Percentiles rank a stretch among this genome's conserved stretches.
phyloP scores from a whole-genome alignment of 2,888 invertebrate species.

The Drosophila infuscata region DNA sequence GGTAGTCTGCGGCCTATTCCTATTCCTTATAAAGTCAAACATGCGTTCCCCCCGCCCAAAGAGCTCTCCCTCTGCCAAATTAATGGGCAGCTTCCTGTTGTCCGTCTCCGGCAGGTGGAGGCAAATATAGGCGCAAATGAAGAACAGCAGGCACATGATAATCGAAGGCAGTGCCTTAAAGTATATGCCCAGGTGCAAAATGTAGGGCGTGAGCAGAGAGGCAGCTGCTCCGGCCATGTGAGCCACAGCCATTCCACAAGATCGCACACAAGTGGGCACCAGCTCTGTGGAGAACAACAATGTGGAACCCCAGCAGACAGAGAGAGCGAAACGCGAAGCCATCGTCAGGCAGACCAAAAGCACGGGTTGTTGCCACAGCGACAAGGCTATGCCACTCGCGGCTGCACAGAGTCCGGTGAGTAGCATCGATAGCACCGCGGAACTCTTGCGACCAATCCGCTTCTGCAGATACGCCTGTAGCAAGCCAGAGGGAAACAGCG shows the following conservation, averaged over 20 bases:
- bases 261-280: conserved; percentile 87
- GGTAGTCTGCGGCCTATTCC: background rate
- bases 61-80: conserved; percentile 56
- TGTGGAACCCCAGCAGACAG: conserved; percentile 87
- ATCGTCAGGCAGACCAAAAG: conserved; percentile 85
- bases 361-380: conserved; percentile 63
- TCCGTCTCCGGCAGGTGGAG: conserved; percentile 87
- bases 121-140: conserved; percentile 86
- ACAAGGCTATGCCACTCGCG: conserved; percentile 85
- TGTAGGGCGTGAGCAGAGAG: conserved; percentile 86
- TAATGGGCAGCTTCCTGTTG: conserved; percentile 64
- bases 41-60: conserved; percentile 59
- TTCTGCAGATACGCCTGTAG: conserved; percentile 73
- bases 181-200: conserved; percentile 84
- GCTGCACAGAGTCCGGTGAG: conserved; percentile 86
- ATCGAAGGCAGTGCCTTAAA: conserved; percentile 86
- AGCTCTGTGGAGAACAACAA: conserved; percentile 88
- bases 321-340: conserved; percentile 86
- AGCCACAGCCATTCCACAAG: conserved; percentile 87
- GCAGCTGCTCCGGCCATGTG: conserved; percentile 87
- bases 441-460: conserved; percentile 85
- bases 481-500: conserved; percentile 86
- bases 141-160: conserved; percentile 85
- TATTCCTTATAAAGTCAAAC: conserved; percentile 54
- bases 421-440: conserved; percentile 85